Evolutionary conservation across 2,888 invertebrate genomes (phyloP), one percentile per base, ranked within the genome.

Genomic region (Agrilus mali): DNA sequence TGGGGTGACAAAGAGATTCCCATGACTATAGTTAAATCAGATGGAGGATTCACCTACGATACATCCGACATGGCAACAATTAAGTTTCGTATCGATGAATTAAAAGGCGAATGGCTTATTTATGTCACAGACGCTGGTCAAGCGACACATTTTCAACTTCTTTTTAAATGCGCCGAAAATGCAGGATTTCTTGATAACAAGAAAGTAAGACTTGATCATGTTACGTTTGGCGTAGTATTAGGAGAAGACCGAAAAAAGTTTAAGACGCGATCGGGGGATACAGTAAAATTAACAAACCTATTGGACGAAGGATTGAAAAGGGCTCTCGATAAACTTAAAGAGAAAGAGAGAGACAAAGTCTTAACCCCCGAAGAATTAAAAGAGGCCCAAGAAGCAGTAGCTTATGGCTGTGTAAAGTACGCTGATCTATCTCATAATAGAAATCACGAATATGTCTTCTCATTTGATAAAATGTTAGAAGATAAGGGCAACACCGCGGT

Each of bases 241-340:
- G 98, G 98, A 12, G 97, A 96, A 67, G 97, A 98, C 69, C 93
- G 89, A 60, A 98, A 98, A 65, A 98, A 97, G 68, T 97, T 98
- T 61, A 98, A 98, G 68, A 97, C 97, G 1, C 77, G 98, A 37
- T 95, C 96, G 2, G 97, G 97, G 1, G 97, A 96, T 49, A 93
- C 95, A 0, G 83, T 99, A 0, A 56, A 65, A 53, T 72, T 98
- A 6, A 74, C 76, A 6, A 87, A 94, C 50, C 73, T 98, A 36
- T 70, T 98, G 7, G 87, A 97, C 55, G 97, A 98, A 73, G 98
- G 89, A 14, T 60, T 94, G 38, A 82, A 79, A 51, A 75, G 92
- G 43, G 73, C 94, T 1, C 65, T 82, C 46, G 84, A 85, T 33
- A 95, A 90, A 64, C 70, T 97, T 4, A 70, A 76, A 45, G 93